These are phyloP conservation scores for Dinomys branickii DNA, from an alignment of 2,113 vertebrate species.

Conservation along the genomic window DNA sequence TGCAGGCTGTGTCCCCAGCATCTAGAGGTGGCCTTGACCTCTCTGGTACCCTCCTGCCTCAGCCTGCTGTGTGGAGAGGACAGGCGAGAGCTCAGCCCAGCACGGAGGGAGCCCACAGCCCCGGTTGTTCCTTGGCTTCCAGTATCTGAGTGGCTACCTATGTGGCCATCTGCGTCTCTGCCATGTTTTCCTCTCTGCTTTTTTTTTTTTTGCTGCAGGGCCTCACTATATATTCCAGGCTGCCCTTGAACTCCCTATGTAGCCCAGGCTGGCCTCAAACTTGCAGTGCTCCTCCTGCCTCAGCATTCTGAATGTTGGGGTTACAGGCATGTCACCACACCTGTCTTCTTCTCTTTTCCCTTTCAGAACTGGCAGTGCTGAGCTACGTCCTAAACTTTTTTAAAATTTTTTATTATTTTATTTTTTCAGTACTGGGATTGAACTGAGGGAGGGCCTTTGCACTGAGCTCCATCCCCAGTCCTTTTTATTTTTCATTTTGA, in stretches of 20 bases:
- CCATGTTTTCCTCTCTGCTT: background rate
- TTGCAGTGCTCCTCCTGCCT: background rate
- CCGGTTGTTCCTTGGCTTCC: no score
- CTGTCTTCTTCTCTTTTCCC: background rate
- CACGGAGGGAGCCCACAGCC: no score
- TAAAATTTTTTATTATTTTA: background rate
- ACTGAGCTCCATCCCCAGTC: background rate
- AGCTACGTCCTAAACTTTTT: background rate
- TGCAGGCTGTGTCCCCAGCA: background rate
- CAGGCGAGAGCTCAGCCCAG: no score
- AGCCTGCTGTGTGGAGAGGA: no score
- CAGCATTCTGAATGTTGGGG: background rate
- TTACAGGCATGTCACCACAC: background rate
- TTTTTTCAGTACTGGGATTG: background rate
- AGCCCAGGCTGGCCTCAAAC: background rate
- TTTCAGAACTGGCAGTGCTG: background rate
- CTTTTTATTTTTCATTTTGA: background rate
- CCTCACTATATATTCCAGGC: background rate
- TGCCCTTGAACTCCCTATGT: background rate
- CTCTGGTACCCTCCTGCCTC: no score
- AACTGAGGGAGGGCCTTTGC: background rate
- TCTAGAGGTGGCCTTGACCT: fast-evolving
- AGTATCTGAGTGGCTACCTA: background rate
- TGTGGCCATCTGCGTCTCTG: background rate
- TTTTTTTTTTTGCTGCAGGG: background rate